These are phyloP conservation scores for Crambe crambe DNA, from an alignment of 37 sponge, comb jelly and placozoan species.

Conservation along the genomic window DNA sequence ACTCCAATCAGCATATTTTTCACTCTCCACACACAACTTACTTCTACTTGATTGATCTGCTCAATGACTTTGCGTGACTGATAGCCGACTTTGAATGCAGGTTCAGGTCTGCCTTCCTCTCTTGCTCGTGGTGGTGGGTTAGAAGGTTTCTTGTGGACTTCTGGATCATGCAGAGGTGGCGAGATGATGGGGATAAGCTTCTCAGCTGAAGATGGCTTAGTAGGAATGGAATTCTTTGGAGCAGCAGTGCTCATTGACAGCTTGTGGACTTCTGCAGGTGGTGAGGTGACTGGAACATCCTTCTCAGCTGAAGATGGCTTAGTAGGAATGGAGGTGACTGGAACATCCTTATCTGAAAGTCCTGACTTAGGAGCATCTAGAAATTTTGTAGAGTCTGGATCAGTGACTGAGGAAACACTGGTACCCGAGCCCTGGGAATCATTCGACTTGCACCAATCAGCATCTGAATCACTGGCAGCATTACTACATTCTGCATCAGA, in stretches of 20 bases:
- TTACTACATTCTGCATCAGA: too few relatives aligned
- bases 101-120: conserved; percentile 10
- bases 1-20: neutral
- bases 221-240: neutral
- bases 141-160: neutral
- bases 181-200: neutral
- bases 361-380: neutral
- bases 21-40: neutral
- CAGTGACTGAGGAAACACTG: too few relatives aligned
- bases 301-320: neutral
- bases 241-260: too few relatives aligned
- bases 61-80: conserved; percentile 39
- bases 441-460: too few relatives aligned
- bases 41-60: conserved; percentile 45
- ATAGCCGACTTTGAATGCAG: conserved; percentile 47
- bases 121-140: conserved; percentile 9
- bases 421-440: too few relatives aligned
- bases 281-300: neutral
- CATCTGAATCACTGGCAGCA: too few relatives aligned
- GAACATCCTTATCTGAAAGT: neutral
- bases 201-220: neutral
- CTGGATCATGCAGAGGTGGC: neutral
- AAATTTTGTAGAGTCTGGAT: too few relatives aligned
- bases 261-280: neutral
- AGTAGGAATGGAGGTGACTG: neutral